Conservation (phyloP, 2,888 invertebrate species). For the Acanthacorydalis orientalis region DNA sequence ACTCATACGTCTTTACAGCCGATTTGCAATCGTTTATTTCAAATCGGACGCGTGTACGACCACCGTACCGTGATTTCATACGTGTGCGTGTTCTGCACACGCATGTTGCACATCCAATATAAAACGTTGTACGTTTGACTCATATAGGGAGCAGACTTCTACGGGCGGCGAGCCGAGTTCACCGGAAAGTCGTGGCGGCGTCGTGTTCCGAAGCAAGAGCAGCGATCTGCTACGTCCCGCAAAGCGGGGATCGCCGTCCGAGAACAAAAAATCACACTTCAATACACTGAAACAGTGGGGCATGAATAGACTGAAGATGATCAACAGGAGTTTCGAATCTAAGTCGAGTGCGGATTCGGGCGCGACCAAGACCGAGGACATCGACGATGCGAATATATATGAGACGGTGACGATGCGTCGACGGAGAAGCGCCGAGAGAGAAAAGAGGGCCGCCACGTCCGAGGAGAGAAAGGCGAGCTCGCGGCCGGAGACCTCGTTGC, state of each 20-base stretch:
- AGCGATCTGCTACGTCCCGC: conserved; percentile 50
- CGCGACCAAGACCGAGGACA: conserved; percentile 28
- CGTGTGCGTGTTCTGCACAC: background rate
- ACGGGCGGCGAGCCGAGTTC: conserved; percentile 27
- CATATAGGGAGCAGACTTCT: conserved; percentile 19
- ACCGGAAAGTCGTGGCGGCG: conserved; percentile 26
- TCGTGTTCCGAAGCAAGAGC: conserved; percentile 50
- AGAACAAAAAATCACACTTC: conserved; percentile 51
- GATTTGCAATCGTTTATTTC: background rate
- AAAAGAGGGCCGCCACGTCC: conserved; percentile 52
- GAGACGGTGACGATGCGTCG: conserved; percentile 48
- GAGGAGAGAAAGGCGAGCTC: conserved; percentile 44
- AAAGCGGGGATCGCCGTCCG: conserved; percentile 46
- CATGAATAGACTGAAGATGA: conserved; percentile 56
- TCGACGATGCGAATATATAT: conserved; percentile 43
- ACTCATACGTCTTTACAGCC: too few relatives aligned
- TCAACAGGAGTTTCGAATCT: conserved; percentile 43
- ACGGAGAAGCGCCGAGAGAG: conserved; percentile 40
- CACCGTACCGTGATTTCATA: background rate
- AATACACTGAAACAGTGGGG: conserved; percentile 77
- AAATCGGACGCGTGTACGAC: too few relatives aligned
- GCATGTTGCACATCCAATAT: background rate
- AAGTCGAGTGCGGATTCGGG: conserved; percentile 34
- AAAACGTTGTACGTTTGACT: background rate
- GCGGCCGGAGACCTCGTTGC: conserved; percentile 28